Conservation (phyloP, 2,888 invertebrate genomes). For the Macaria liturata region DNA sequence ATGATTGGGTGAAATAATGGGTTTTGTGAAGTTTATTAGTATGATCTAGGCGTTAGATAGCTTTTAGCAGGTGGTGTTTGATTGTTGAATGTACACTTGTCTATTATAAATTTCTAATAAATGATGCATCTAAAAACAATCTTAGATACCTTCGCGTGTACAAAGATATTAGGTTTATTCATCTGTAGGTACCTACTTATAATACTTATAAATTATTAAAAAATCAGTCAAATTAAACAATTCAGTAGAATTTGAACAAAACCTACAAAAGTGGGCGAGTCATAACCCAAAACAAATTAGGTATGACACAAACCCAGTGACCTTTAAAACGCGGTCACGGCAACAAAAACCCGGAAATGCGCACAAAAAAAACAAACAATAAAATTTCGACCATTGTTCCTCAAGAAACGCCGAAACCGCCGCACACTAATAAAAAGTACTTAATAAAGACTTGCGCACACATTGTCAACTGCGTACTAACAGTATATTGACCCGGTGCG, state of each 20-base stretch:
- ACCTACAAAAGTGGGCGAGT: background rate
- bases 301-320: slow-evolving; percentile 11
- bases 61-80: background rate
- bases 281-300: slow-evolving; percentile 4
- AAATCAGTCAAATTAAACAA: no score
- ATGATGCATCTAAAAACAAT: no score
- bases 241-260: no score
- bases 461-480: slow-evolving; percentile 19
- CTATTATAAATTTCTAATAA: no score
- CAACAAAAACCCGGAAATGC: slow-evolving; percentile 31
- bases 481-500: background rate
- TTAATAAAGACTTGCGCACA: slow-evolving; percentile 38
- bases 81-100: background rate
- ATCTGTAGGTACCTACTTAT: no score
- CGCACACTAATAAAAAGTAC: slow-evolving; percentile 23
- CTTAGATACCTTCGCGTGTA: no score
- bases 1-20: slow-evolving; percentile 11
- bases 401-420: slow-evolving; percentile 39
- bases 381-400: slow-evolving; percentile 32
- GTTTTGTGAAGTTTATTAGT: background rate
- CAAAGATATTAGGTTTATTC: no score
- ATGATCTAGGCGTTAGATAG: background rate
- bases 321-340: slow-evolving; percentile 16
- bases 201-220: no score
- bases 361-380: slow-evolving; percentile 32